phyloP scores from a whole-genome alignment of 2,888 invertebrate genomes.

The Drosophila paranaensis region DNA sequence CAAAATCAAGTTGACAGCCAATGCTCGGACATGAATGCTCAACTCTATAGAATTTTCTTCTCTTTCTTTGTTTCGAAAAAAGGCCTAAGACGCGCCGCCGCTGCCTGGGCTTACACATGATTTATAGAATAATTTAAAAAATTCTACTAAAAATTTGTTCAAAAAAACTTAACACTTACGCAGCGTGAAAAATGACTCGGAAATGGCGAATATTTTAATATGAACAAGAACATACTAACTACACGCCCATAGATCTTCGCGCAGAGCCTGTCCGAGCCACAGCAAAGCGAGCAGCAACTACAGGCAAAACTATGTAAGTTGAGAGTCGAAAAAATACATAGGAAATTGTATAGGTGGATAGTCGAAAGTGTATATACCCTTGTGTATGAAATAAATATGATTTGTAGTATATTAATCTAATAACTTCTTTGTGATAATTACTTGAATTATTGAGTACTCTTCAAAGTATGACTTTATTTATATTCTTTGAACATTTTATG shows the following conservation, averaged over 20 bases:
- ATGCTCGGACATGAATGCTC: conserved; percentile 23
- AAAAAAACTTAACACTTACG: conserved; percentile 8
- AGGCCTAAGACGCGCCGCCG: not conserved
- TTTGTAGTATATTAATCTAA: not conserved
- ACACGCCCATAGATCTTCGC: not conserved
- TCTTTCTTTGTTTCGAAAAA: not conserved
- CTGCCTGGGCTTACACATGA: conserved; percentile 6
- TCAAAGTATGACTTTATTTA: too few relatives aligned
- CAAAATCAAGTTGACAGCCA: conserved; percentile 44
- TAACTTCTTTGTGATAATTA: not conserved
- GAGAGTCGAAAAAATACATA: not conserved
- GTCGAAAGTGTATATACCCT: conserved; percentile 1
- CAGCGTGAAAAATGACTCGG: conserved; percentile 14
- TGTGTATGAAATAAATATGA: not conserved
- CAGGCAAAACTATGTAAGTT: not conserved
- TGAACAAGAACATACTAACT: conserved; percentile 1
- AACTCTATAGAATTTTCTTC: not conserved
- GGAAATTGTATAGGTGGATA: not conserved
- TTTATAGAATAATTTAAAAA: conserved; percentile 13
- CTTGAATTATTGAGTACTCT: too few relatives aligned
- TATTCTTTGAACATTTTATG: too few relatives aligned
- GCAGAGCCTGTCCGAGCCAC: not conserved
- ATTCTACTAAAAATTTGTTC: not conserved
- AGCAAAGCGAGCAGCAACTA: too few relatives aligned
- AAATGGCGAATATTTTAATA: conserved; percentile 25